Evolutionary conservation across 2,797 vertebrate species (phyloP), one percentile per base, ranked within the genome.

Genomic region (Acridotheres tristis): DNA sequence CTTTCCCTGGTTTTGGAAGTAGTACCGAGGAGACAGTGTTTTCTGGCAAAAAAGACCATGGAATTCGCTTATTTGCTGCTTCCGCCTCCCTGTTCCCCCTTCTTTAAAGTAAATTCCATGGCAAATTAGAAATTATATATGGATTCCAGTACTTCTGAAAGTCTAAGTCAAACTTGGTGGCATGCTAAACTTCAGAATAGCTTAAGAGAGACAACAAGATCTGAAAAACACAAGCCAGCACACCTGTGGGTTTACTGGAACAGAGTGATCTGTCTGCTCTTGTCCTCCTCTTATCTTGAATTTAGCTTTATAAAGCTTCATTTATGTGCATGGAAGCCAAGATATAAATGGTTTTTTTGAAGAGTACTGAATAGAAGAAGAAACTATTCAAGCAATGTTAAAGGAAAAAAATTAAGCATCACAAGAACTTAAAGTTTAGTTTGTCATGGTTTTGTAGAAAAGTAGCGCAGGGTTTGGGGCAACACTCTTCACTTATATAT

Each of bases 51-150:
- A 47, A 69, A 59, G 34, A 78, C 75, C 50, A 40, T 92, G 53
- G 81, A 88, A 94, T 96, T 96, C 55, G 75, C 67, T 93, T 48
- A 58, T 11, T 66, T 81, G 29, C 50, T 93, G 85, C 48, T 82
- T 72, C 78, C 4, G 4, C n/a, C 40, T 30, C 21, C 43, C 19
- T 47, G 43, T 13, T 20, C 9, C 30, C 26, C 11, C 61, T 79
- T n/a, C 51, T 86, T 77, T 74, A 83, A 95, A 88, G 61, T 93
- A 82, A 96, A 94, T 96, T 93, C 86, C 88, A 62, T 88, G 66
- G 59, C 32, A 94, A 85, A 87, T 84, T 72, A 81, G 51, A 87
- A 85, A 51, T 77, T 51, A 30, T 34, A 30, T 48, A 29, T 55
- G 66, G 57, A 92, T 66, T 76, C 51, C 32, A 67, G 9, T 79